Evolutionary conservation across 2,888 invertebrate species (phyloP).

Genomic region (Miltochrista miniata): DNA sequence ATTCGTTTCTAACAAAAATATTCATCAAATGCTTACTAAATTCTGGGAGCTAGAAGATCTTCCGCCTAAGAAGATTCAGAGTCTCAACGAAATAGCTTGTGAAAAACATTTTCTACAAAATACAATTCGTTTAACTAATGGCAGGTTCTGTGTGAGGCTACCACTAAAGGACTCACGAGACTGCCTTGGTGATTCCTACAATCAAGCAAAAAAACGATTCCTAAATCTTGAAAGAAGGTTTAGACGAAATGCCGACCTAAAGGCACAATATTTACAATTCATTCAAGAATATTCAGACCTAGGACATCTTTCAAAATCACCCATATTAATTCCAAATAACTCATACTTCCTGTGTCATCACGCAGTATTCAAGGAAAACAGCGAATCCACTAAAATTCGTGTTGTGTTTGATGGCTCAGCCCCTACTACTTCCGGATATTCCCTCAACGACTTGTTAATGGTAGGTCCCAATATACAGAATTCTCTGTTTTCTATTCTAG

Average conservation of each 20-base stretch:
- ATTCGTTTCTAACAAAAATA: neutral
- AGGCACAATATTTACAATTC: constrained; percentile 8
- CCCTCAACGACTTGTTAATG: constrained; percentile 18
- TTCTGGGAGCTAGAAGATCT: constrained; percentile 15
- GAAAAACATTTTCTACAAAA: constrained; percentile 9
- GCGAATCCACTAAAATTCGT: constrained; percentile 20
- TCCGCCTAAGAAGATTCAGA: neutral
- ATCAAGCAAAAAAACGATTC: constrained; percentile 18
- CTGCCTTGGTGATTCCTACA: constrained; percentile 25
- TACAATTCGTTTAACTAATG: constrained; percentile 1
- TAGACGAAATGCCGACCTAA: neutral
- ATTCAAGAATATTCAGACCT: constrained; percentile 5
- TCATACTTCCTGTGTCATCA: constrained; percentile 21
- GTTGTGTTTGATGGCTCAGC: constrained; percentile 27
- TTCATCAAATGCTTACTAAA: constrained; percentile 1
- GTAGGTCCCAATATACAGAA: constrained; percentile 19
- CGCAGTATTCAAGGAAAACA: constrained; percentile 14
- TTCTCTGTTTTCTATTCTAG: constrained; percentile 16
- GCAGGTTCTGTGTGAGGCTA: constrained; percentile 18
- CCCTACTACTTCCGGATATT: constrained; percentile 13
- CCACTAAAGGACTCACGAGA: constrained; percentile 4
- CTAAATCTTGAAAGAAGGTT: constrained; percentile 6
- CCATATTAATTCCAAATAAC: neutral
- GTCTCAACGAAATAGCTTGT: constrained; percentile 3
- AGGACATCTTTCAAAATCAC: neutral